phyloP scores from a whole-genome alignment of 2,113 vertebrate genomes.

The Cathartes aura region DNA sequence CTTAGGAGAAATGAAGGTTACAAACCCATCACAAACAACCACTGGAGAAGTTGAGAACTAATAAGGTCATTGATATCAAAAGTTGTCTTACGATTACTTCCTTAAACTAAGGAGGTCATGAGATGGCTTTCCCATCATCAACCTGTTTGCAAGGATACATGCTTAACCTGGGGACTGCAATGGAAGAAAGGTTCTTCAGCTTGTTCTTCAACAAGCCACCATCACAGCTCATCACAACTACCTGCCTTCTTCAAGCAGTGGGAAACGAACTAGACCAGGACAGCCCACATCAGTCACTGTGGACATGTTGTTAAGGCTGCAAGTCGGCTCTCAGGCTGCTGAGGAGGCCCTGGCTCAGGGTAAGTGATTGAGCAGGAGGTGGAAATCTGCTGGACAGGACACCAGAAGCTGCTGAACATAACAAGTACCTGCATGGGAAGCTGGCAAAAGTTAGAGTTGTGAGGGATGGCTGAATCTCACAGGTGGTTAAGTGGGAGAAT shows the following conservation, averaged over 20 bases:
- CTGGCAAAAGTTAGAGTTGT: background rate
- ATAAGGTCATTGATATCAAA: background rate
- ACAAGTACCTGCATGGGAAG: background rate
- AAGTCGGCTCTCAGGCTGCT: background rate
- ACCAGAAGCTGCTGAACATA: background rate
- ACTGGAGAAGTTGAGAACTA: background rate
- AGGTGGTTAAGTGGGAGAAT: background rate
- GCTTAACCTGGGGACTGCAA: background rate
- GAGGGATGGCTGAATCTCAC: background rate
- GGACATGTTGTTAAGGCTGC: background rate
- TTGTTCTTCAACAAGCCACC: background rate
- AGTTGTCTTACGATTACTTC: background rate
- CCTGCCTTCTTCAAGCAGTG: rapidly evolving
- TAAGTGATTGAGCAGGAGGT: background rate
- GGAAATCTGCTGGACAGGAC: background rate
- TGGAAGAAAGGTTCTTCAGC: background rate
- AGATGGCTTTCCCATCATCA: background rate
- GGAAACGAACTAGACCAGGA: background rate
- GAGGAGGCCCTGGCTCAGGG: background rate
- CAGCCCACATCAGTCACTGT: background rate
- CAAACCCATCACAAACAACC: background rate
- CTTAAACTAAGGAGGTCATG: background rate
- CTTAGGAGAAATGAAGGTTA: background rate
- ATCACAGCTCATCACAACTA: background rate
- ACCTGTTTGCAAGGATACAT: background rate